Conservation (phyloP, 1,140 invertebrate species). For the Lepidostoma basale region DNA sequence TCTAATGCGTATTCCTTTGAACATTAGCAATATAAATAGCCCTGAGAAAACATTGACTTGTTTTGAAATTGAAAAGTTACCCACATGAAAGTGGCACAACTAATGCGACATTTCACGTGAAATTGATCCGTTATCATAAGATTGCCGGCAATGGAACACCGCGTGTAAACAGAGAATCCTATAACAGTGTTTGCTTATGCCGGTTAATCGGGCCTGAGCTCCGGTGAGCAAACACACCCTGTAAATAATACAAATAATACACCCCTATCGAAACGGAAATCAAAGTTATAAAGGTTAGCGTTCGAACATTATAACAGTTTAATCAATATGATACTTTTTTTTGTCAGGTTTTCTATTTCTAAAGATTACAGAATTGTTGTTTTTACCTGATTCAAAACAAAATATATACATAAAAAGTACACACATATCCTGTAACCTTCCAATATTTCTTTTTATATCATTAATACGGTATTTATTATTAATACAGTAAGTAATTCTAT, state of each 20-base stretch:
- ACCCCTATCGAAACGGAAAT: slow-evolving; percentile 10
- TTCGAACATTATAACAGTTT: not conserved
- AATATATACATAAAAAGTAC: no score
- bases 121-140: slow-evolving; percentile 41
- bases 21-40: no score
- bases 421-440: no score
- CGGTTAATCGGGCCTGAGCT: slow-evolving; percentile 14
- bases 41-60: no score
- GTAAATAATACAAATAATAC: slow-evolving; percentile 38
- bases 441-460: no score
- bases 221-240: slow-evolving; percentile 14
- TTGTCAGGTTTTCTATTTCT: not conserved
- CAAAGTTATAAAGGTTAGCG: not conserved
- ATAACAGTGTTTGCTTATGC: slow-evolving; percentile 31
- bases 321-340: not conserved
- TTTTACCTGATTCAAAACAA: no score
- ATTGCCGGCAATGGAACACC: slow-evolving; percentile 35
- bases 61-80: no score
- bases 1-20: no score
- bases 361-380: no score
- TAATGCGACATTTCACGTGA: slow-evolving; percentile 34
- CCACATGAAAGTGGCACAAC: slow-evolving; percentile 7
- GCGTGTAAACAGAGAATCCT: slow-evolving; percentile 38
- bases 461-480: not conserved
- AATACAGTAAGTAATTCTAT: no score